Conservation (phyloP, 2,888 invertebrate genomes). For the Azorinus chamasolen region DNA sequence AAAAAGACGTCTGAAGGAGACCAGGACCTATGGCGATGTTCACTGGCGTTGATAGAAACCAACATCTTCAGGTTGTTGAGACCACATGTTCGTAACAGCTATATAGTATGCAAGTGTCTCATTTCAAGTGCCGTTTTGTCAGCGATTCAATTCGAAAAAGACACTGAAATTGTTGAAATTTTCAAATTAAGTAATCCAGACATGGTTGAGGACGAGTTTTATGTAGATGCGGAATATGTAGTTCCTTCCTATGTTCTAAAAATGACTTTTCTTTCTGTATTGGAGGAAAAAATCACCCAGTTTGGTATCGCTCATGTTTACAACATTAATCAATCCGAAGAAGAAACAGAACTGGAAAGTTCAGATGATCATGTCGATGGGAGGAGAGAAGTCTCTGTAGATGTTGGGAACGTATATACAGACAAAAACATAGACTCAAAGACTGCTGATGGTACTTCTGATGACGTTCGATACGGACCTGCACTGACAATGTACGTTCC, state of each 20-base stretch:
- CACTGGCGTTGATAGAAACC: slow-evolving; percentile 46
- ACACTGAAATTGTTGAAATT: slow-evolving; percentile 7
- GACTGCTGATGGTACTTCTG: too few species aligned
- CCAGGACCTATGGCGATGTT: slow-evolving; percentile 57
- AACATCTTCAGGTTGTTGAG: slow-evolving; percentile 50
- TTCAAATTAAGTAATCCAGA: slow-evolving; percentile 12
- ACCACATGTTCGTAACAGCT: slow-evolving; percentile 50
- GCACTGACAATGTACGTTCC: slow-evolving; percentile 17
- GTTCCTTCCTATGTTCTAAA: slow-evolving; percentile 57
- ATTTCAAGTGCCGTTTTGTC: slow-evolving; percentile 27
- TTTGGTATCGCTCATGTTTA: slow-evolving; percentile 25
- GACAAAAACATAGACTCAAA: background rate
- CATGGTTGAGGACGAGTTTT: slow-evolving; percentile 18
- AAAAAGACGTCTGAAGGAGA: slow-evolving; percentile 43
- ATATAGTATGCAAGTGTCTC: slow-evolving; percentile 43
- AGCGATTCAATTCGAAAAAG: slow-evolving; percentile 34
- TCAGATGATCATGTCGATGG: too few species aligned
- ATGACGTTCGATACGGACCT: slow-evolving; percentile 20
- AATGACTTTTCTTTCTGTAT: slow-evolving; percentile 48
- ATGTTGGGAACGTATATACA: too few species aligned
- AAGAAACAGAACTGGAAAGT: too few species aligned
- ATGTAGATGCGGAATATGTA: slow-evolving; percentile 26
- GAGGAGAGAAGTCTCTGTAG: too few species aligned
- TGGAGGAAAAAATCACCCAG: slow-evolving; percentile 32
- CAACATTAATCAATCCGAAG: background rate